Percentiles rank a stretch among this genome's conserved stretches.
These are phyloP conservation scores for Callospermophilus lateralis DNA, from an alignment of 2,113 vertebrate genomes.

Conservation along the genomic window DNA sequence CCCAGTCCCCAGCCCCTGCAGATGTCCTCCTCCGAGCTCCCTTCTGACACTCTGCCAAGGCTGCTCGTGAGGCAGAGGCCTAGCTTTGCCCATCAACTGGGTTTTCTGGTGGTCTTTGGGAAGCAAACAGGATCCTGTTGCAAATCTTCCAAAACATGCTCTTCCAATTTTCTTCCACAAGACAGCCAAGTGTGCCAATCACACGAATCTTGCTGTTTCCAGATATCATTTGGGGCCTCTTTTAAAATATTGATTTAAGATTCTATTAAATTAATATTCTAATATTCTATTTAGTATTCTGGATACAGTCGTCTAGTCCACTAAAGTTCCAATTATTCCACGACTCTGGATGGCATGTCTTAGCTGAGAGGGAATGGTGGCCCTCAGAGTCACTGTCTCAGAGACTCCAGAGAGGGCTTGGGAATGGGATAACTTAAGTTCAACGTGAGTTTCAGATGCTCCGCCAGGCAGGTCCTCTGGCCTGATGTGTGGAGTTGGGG, in stretches of 20 bases:
- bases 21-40: neutral
- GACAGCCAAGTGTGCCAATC: neutral
- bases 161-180: neutral
- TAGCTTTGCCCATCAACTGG: neutral
- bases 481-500: neutral
- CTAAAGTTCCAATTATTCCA: neutral
- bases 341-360: neutral
- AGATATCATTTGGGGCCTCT: neutral
- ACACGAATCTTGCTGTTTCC: neutral
- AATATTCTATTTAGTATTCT: too few species aligned
- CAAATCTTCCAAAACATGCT: slow-evolving; percentile 27
- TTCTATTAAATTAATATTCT: too few species aligned
- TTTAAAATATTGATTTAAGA: neutral
- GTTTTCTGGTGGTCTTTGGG: slow-evolving; percentile 37
- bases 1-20: neutral
- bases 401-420: neutral
- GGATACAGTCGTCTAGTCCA: too few species aligned
- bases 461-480: neutral
- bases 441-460: neutral
- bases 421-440: neutral
- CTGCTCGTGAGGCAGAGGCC: neutral
- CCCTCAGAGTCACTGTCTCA: neutral
- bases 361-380: neutral
- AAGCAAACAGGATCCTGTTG: neutral
- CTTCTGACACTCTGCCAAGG: too few species aligned